Conservation (phyloP, 2,113 vertebrate species). For the Catharus fuscescens region DNA sequence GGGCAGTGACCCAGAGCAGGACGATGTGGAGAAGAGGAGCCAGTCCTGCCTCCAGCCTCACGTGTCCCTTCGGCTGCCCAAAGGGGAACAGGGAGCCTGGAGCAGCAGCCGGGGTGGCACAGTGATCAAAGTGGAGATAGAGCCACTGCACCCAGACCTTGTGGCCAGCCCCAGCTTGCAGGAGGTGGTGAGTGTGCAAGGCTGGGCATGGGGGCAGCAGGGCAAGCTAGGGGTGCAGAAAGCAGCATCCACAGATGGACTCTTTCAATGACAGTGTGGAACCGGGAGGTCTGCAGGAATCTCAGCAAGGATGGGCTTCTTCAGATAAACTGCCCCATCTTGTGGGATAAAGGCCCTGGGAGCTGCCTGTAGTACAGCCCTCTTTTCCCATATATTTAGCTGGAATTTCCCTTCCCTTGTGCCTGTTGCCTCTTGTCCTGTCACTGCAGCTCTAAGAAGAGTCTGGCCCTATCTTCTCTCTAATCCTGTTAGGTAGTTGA, state of each 20-base stretch:
- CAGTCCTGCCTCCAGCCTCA: slow-evolving; percentile 23
- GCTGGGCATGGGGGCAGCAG: fast-evolving
- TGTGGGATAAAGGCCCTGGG: background rate
- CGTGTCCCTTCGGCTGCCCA: slow-evolving; percentile 54
- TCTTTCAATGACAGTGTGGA: fast-evolving
- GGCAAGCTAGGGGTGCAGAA: background rate
- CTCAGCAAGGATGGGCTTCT: background rate
- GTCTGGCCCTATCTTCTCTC: background rate
- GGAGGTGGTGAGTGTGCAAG: slow-evolving; percentile 19
- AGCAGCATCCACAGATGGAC: background rate
- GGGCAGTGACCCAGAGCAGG: slow-evolving; percentile 81
- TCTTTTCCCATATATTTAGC: background rate
- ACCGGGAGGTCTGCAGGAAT: background rate
- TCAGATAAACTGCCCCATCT: background rate
- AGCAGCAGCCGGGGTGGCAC: background rate
- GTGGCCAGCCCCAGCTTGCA: background rate
- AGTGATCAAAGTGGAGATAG: slow-evolving; percentile 42
- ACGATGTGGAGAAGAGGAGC: slow-evolving; percentile 58
- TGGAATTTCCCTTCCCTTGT: background rate
- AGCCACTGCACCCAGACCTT: background rate
- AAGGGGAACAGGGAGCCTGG: slow-evolving; percentile 36
- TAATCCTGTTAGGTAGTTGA: background rate
- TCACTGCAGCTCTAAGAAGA: background rate
- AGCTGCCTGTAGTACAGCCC: background rate
- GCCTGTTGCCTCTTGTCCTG: background rate